Evolutionary conservation across 2,113 vertebrate species (phyloP).

Genomic region (Hipposideros armiger): DNA sequence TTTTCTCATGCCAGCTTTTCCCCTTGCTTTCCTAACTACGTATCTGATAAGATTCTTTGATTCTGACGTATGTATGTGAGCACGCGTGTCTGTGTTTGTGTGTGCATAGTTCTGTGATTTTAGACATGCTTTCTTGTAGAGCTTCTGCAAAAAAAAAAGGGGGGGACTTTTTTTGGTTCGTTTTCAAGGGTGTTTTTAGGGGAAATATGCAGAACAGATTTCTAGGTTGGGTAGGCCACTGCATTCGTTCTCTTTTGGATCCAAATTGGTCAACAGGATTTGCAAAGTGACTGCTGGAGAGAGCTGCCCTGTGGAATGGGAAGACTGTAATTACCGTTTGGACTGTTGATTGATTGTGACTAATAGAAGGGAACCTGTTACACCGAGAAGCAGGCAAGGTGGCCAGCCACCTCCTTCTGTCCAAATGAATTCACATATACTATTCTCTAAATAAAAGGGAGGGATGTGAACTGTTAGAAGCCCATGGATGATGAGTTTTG

Average conservation of each 20-base stretch:
- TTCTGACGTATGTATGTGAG: constrained; percentile 69
- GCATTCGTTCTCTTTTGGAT: constrained; percentile 32
- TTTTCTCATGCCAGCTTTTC: constrained; percentile 78
- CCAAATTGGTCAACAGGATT: constrained; percentile 20
- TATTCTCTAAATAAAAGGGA: constrained; percentile 74
- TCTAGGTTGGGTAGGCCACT: constrained; percentile 32
- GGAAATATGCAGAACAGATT: constrained; percentile 62
- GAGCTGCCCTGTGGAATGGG: constrained; percentile 51
- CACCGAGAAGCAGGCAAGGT: constrained; percentile 52
- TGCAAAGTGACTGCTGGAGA: constrained; percentile 59
- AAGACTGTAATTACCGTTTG: constrained; percentile 6
- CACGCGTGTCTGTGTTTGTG: constrained; percentile 70
- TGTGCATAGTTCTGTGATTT: constrained; percentile 86
- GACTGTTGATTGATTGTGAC: constrained; percentile 64
- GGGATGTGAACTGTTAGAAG: constrained; percentile 60
- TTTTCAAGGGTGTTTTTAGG: constrained; percentile 75
- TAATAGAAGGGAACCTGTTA: constrained; percentile 24
- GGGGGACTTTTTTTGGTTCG: constrained; percentile 56
- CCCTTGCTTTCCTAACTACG: constrained; percentile 77
- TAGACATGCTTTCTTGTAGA: constrained; percentile 88
- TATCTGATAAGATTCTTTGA: constrained; percentile 81
- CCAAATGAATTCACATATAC: constrained; percentile 26
- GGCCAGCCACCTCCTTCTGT: constrained; percentile 21
- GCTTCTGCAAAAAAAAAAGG: constrained; percentile 86
- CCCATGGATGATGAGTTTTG: constrained; percentile 7